Percentiles rank a stretch among this genome's conserved stretches.
Conservation (phyloP, 1,140 invertebrate species). For the Marisa cornuarietis region DNA sequence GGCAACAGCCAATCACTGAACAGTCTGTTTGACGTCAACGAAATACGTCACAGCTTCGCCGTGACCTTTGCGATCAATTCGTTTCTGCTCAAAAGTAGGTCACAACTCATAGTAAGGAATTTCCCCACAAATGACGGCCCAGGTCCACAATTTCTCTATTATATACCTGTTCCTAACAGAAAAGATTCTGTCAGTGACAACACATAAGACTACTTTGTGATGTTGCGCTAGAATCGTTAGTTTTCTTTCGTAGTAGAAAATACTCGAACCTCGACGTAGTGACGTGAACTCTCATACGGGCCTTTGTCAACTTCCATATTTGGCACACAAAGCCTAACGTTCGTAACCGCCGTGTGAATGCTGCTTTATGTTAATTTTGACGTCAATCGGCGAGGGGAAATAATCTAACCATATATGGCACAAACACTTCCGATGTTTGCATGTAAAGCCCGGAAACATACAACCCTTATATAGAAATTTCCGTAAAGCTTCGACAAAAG, state of each 20-base stretch:
- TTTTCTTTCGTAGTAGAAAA: slow-evolving; percentile 32
- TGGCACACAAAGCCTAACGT: slow-evolving; percentile 46
- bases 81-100: slow-evolving; percentile 40
- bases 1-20: slow-evolving; percentile 65
- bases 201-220: not conserved
- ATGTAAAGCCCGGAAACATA: slow-evolving; percentile 37
- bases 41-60: slow-evolving; percentile 49
- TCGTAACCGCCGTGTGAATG: slow-evolving; percentile 28
- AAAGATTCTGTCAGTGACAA: slow-evolving; percentile 18
- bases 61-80: slow-evolving; percentile 40
- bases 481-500: slow-evolving; percentile 27
- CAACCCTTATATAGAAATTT: slow-evolving; percentile 45
- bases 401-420: slow-evolving; percentile 50
- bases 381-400: slow-evolving; percentile 44
- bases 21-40: slow-evolving; percentile 53
- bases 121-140: not conserved
- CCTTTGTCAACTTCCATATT: slow-evolving; percentile 50
- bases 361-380: slow-evolving; percentile 39
- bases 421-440: slow-evolving; percentile 35
- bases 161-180: slow-evolving; percentile 11
- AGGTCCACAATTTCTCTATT: slow-evolving; percentile 5
- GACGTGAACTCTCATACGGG: slow-evolving; percentile 36
- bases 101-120: slow-evolving; percentile 30
- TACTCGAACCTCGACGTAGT: slow-evolving; percentile 32
- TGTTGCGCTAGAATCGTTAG: slow-evolving; percentile 23